These are phyloP conservation scores for Alethe castanea DNA, from an alignment of 2,113 vertebrate genomes.

Conservation along the genomic window DNA sequence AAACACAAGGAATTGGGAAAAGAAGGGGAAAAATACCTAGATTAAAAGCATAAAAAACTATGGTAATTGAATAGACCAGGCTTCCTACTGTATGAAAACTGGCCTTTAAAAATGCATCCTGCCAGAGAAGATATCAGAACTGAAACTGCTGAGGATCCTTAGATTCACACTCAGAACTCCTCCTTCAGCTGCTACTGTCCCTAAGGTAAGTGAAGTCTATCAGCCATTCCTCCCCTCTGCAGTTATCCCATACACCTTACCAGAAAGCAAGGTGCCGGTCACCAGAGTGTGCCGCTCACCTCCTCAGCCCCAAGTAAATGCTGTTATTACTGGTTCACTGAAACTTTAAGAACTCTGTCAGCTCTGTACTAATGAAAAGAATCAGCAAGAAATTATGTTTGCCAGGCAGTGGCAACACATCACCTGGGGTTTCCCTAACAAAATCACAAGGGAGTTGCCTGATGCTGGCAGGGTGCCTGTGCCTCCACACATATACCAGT, in stretches of 20 bases:
- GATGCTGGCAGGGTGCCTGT: neutral
- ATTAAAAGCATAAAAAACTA: neutral
- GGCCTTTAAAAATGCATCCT: neutral
- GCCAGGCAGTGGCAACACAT: neutral
- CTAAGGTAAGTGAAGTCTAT: neutral
- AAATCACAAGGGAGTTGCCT: neutral
- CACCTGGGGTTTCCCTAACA: neutral
- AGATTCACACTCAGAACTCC: neutral
- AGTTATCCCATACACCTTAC: neutral
- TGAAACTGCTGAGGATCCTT: neutral
- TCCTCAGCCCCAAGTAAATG: neutral
- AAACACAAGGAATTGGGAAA: neutral
- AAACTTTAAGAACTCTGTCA: neutral
- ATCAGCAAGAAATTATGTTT: neutral
- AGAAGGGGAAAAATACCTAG: neutral
- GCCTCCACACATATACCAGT: neutral
- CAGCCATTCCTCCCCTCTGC: neutral
- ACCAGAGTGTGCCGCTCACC: neutral
- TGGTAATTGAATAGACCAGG: neutral
- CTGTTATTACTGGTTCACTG: neutral
- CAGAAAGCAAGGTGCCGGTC: neutral
- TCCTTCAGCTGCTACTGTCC: neutral
- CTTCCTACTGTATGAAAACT: neutral
- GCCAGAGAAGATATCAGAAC: neutral
- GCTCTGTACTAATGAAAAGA: neutral